A percentile compares a stretch with the other conserved stretches of the same genome.
Evolutionary conservation across 1,140 invertebrate species (phyloP).

Genomic region (Pogonomyrmex californicus): DNA sequence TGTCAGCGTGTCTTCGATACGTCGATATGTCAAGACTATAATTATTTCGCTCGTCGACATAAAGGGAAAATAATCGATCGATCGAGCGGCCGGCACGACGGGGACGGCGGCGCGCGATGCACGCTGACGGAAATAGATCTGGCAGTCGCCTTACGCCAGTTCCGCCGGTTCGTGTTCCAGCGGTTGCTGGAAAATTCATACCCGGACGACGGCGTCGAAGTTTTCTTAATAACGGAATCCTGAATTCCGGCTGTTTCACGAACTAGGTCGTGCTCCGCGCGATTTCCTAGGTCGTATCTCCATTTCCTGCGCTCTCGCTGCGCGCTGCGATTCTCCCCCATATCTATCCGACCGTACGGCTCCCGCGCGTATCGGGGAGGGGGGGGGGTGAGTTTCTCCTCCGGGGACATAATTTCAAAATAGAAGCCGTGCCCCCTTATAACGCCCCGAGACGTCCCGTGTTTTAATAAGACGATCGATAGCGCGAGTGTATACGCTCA

Average conservation of each 20-base stretch:
- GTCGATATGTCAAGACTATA: background rate
- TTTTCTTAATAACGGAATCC: constrained; percentile 77
- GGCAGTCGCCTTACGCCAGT: constrained; percentile 55
- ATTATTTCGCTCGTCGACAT: constrained; percentile 25
- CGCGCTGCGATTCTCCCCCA: background rate
- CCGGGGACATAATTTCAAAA: constrained; percentile 53
- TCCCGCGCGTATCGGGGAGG: constrained; percentile 3
- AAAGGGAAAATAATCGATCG: constrained; percentile 42
- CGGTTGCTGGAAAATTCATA: constrained; percentile 69
- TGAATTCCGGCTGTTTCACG: constrained; percentile 70
- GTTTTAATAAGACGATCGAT: constrained; percentile 49
- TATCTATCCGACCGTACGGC: constrained; percentile 14
- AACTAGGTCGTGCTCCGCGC: constrained; percentile 72
- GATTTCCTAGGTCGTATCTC: constrained; percentile 67
- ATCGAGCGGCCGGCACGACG: background rate
- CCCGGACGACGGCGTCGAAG: constrained; percentile 46
- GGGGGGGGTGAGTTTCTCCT: constrained; percentile 8
- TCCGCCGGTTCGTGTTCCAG: constrained; percentile 41
- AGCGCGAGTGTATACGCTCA: background rate
- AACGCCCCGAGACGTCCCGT: background rate
- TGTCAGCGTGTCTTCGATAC: background rate
- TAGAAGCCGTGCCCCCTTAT: background rate
- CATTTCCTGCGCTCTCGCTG: constrained; percentile 38
- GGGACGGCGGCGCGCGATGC: background rate
- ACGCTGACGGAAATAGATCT: constrained; percentile 61